These are phyloP conservation scores for Stichodactyla mertensii DNA, from an alignment of 64 coral and sea anemone genomes.

Conservation along the genomic window DNA sequence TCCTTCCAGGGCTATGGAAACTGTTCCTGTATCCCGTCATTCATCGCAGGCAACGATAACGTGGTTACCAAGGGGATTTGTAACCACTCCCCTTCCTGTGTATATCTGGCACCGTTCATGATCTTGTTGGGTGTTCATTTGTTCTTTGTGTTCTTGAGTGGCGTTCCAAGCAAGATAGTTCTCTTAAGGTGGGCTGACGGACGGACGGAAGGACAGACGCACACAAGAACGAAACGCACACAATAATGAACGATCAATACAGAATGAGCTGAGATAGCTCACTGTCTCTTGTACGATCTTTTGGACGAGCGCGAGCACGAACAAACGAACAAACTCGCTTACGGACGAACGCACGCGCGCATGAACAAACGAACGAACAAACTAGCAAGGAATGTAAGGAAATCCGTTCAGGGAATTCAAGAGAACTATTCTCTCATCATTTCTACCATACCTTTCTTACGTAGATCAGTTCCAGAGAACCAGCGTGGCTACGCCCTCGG, in stretches of 20 bases:
- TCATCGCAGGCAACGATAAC: background rate
- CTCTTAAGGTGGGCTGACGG: background rate
- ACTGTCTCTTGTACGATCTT: too few species aligned
- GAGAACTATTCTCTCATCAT: too few species aligned
- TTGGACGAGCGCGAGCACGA: too few species aligned
- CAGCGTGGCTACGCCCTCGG: conserved; percentile 83
- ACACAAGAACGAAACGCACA: too few species aligned
- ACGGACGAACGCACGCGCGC: too few species aligned
- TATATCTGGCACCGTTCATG: background rate
- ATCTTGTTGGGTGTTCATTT: background rate
- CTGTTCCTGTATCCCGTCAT: conserved; percentile 5
- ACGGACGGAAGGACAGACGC: too few species aligned
- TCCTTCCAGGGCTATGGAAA: background rate
- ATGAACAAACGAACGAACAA: too few species aligned
- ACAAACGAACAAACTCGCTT: too few species aligned
- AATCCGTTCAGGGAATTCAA: too few species aligned
- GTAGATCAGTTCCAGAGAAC: conserved; percentile 85
- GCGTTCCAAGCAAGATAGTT: background rate
- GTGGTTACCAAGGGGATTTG: background rate
- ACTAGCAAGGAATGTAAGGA: too few species aligned
- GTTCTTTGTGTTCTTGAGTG: background rate
- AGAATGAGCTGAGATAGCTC: too few species aligned
- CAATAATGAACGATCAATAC: too few species aligned
- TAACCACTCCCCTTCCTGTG: background rate
- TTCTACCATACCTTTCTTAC: background rate